These are phyloP conservation scores for Mormyrops attenuatus DNA, from an alignment of 2,797 vertebrate species.

Conservation along the genomic window DNA sequence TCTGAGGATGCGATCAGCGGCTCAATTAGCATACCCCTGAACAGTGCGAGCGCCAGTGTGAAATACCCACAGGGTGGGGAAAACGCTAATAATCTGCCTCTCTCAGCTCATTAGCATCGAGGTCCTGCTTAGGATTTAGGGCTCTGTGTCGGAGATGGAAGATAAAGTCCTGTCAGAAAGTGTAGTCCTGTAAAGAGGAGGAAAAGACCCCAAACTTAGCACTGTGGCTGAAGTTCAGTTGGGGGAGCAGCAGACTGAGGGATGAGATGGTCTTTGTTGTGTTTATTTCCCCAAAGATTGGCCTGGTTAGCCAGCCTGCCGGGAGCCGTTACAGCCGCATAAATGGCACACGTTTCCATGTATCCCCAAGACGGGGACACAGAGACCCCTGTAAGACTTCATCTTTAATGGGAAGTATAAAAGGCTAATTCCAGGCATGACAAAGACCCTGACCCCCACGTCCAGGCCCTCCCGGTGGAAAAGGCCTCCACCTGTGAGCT, in stretches of 20 bases:
- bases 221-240: constrained; percentile 58
- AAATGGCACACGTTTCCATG: constrained; percentile 56
- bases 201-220: constrained; percentile 56
- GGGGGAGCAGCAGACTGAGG: constrained; percentile 60
- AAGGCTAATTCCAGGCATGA: constrained; percentile 70
- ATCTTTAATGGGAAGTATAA: constrained; percentile 72
- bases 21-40: constrained; percentile 67
- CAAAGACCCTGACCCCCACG: constrained; percentile 53
- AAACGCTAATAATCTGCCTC: constrained; percentile 55
- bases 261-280: constrained; percentile 64
- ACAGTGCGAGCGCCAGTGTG: constrained; percentile 59
- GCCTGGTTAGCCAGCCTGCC: constrained; percentile 51
- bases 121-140: constrained; percentile 36
- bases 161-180: constrained; percentile 34
- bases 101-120: constrained; percentile 61
- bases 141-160: constrained; percentile 38
- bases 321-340: constrained; percentile 65
- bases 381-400: constrained; percentile 66
- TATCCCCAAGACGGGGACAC: constrained; percentile 63
- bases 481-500: constrained; percentile 51
- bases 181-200: constrained; percentile 41
- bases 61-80: constrained; percentile 58
- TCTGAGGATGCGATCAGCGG: constrained; percentile 63
- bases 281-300: constrained; percentile 66
- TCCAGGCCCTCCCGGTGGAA: constrained; percentile 45